Conservation (phyloP, 1,140 invertebrate genomes). For the Ectropis grisescens region DNA sequence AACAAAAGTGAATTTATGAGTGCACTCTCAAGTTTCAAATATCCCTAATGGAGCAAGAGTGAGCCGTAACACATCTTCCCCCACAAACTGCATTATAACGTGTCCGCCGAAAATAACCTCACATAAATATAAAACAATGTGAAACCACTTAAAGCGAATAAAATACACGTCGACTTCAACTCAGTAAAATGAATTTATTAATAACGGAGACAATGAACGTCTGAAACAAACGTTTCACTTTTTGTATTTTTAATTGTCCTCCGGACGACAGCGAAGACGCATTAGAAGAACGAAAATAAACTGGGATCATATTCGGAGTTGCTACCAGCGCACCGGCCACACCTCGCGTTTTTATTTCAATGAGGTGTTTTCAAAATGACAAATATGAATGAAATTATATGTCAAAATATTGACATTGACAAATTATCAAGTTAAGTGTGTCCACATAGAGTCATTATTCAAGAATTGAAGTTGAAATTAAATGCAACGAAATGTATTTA, state of each 20-base stretch:
- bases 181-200: slow-evolving; percentile 70
- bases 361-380: no score
- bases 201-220: slow-evolving; percentile 69
- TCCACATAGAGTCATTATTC: no score
- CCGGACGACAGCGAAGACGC: slow-evolving; percentile 57
- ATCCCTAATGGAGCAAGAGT: slow-evolving; percentile 66
- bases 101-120: slow-evolving; percentile 63
- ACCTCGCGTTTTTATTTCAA: no score
- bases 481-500: no score
- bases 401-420: no score
- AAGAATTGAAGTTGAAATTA: no score
- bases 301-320: slow-evolving; percentile 54
- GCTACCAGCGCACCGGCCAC: neutral
- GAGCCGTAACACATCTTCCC: slow-evolving; percentile 59
- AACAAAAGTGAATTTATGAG: slow-evolving; percentile 64
- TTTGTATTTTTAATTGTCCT: slow-evolving; percentile 69
- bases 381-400: no score
- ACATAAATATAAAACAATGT: slow-evolving; percentile 71
- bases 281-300: slow-evolving; percentile 67
- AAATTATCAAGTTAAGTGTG: no score
- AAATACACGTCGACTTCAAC: slow-evolving; percentile 66
- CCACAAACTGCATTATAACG: slow-evolving; percentile 68
- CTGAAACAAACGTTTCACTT: slow-evolving; percentile 63
- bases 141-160: slow-evolving; percentile 70
- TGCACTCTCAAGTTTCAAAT: slow-evolving; percentile 67